Conservation (phyloP, 2,888 invertebrate species). For the Chymomyza fuscimana region DNA sequence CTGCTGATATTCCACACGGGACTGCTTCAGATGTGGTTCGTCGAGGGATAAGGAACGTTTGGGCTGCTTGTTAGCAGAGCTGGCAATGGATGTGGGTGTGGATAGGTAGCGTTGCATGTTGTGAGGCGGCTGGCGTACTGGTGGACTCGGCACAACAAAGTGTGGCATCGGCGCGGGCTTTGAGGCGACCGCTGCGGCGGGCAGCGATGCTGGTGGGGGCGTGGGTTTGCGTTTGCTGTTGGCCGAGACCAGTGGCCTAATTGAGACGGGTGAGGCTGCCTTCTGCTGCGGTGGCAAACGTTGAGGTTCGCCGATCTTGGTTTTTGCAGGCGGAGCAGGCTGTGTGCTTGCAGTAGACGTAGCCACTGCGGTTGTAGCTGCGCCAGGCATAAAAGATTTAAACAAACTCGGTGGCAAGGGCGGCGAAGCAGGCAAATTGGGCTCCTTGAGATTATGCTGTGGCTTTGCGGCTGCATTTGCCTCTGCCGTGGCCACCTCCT, state of each 20-base stretch:
- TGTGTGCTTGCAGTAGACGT: background rate
- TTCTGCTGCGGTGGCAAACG: background rate
- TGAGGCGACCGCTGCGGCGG: conserved; percentile 20
- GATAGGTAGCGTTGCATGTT: conserved; percentile 67
- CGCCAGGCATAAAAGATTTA: conserved; percentile 65
- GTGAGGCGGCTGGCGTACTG: conserved; percentile 51
- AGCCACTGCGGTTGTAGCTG: conserved; percentile 1
- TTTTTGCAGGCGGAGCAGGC: background rate
- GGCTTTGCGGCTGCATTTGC: conserved; percentile 4
- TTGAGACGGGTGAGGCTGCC: conserved; percentile 4
- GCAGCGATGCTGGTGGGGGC: conserved; percentile 5
- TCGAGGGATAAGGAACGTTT: conserved; percentile 78
- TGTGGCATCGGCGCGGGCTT: conserved; percentile 41
- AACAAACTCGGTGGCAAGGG: conserved; percentile 78
- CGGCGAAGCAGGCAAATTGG: conserved; percentile 74
- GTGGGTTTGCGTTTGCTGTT: background rate
- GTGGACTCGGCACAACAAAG: conserved; percentile 75
- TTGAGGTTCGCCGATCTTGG: conserved; percentile 10
- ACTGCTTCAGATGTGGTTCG: conserved; percentile 67
- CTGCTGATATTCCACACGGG: conserved; percentile 66
- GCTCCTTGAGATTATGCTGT: conserved; percentile 51
- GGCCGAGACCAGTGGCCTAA: conserved; percentile 15
- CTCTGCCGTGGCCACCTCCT: background rate
- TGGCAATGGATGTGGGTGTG: conserved; percentile 77
- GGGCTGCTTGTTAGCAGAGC: conserved; percentile 74